These are phyloP conservation scores for Eclectus roratus DNA, from an alignment of 2,113 vertebrate genomes.

Conservation along the genomic window DNA sequence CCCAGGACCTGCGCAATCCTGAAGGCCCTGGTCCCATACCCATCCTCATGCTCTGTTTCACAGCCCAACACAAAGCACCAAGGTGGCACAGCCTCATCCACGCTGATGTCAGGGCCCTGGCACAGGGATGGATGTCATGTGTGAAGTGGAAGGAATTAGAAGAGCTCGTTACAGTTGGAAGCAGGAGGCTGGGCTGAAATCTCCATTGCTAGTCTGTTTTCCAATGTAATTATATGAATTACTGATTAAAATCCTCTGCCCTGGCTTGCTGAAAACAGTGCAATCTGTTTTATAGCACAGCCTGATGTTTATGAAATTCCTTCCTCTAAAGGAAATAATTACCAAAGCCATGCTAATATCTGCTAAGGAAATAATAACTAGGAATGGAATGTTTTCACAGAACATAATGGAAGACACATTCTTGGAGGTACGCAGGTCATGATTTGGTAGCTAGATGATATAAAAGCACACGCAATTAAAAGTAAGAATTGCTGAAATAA, in stretches of 20 bases:
- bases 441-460: not conserved
- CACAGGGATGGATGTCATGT: fast-evolving
- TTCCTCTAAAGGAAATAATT: not conserved
- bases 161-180: not conserved
- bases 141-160: not conserved
- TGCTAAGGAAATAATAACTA: not conserved
- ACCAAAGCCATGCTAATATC: not conserved
- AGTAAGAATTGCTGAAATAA: not conserved
- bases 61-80: not conserved
- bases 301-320: not conserved
- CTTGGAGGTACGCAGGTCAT: not conserved
- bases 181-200: not conserved
- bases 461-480: not conserved
- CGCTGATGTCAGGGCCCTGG: fast-evolving
- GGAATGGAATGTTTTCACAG: not conserved
- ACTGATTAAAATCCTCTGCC: not conserved
- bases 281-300: not conserved
- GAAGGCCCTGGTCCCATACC: fast-evolving
- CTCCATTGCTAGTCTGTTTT: not conserved
- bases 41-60: fast-evolving
- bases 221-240: not conserved
- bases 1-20: fast-evolving
- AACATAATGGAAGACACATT: not conserved
- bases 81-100: no score
- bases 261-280: not conserved